Base-by-base conservation (phyloP, 2,888 invertebrate species). In the Acrobasis suavella region DNA sequence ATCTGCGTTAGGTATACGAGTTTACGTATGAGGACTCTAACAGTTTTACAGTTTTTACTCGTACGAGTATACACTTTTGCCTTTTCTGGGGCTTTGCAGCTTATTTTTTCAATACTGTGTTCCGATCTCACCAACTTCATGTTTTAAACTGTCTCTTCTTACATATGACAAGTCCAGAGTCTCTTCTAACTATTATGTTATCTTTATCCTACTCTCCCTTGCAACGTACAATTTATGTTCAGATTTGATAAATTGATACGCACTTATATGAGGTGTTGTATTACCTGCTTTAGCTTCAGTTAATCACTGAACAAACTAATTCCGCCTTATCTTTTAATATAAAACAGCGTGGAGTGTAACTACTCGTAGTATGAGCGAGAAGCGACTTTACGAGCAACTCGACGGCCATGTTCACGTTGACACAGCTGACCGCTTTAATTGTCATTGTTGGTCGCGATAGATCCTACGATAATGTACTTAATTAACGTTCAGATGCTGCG, bases 401-500 rank as follows among this genome's bases (percentile, higher is more conserved):
- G 54, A n/a, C 22, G 51, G 37, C 49, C 50, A 55, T 42, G 54
- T 61, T 54, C 42, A 37, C 17, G 39, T 54, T 15, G 55, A 46
- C 49, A 55, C 64, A 58, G 65, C 63, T 64, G 69, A 64, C 66
- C 67, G 67, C 69, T 72, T 73, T 74, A 76, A 75, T 76, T 78
- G 72, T 73, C 72, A 76, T 70, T 70, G 69, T 71, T 69, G 64
- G 64, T 55, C 73, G 77, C 75, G 70, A 75, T 81, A 83, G 82
- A 86, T 83, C 77, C 73, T 70, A 76, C 79, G 86, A 86, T 89
- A 86, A 85, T 86, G 81, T 78, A 77, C 78, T 81, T 86, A 87
- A 89, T 89, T 86, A 87, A 83, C 79, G 79, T 73, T 77, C 80
- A 83, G 81, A 79, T 77, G 79, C 81, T 81, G 75, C 76, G 74